phyloP scores from a whole-genome alignment of 1,140 invertebrate genomes.

The Diploscapter pachys region DNA sequence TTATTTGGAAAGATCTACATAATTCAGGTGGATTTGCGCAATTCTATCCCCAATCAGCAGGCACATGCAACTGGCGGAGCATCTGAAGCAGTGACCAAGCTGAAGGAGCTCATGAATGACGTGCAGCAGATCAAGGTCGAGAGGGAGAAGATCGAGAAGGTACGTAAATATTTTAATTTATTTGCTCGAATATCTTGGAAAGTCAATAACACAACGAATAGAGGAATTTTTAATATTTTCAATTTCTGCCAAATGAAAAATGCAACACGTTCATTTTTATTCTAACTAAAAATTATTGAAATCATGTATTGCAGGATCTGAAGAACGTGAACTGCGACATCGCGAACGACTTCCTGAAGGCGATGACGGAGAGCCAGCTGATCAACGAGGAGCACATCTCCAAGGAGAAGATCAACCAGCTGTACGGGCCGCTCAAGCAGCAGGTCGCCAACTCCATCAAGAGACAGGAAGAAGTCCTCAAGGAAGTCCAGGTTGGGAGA shows the following conservation, averaged over 20 bases:
- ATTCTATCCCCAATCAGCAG: conserved; percentile 59
- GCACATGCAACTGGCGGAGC: conserved; percentile 27
- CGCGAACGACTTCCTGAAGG: conserved; percentile 62
- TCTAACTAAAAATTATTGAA: no score
- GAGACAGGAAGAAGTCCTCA: conserved; percentile 75
- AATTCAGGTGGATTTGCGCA: conserved; percentile 61
- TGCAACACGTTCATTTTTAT: no score
- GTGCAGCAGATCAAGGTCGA: conserved; percentile 83
- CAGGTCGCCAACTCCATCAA: conserved; percentile 69
- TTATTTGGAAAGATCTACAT: no score
- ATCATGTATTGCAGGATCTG: conserved; percentile 67
- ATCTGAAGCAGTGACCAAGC: conserved; percentile 65
- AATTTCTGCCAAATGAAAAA: no score
- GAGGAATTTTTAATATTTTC: no score
- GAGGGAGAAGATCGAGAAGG: conserved; percentile 64
- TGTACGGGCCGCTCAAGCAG: conserved; percentile 77
- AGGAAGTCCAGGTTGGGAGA: conserved; percentile 68
- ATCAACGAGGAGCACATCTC: conserved; percentile 74
- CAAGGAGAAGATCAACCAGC: conserved; percentile 70
- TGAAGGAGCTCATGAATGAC: conserved; percentile 78
- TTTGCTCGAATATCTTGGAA: no score
- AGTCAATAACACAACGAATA: no score
- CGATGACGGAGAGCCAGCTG: conserved; percentile 74
- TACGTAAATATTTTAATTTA: no score
- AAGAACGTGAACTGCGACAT: conserved; percentile 80